Evolutionary conservation across 2,113 vertebrate genomes (phyloP).

Genomic region (Eubucco bourcierii): DNA sequence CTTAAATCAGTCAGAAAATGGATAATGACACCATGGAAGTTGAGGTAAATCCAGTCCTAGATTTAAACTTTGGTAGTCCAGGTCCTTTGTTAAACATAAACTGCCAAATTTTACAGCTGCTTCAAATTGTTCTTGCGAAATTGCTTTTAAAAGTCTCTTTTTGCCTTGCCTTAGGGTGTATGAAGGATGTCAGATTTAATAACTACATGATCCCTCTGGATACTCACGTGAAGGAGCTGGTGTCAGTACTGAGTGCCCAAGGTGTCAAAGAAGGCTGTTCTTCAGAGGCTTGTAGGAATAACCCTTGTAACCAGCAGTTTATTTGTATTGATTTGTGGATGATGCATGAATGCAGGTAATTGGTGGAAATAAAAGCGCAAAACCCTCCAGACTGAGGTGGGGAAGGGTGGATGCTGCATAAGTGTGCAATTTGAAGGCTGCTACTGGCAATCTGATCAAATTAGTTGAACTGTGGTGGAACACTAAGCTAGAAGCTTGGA

Average conservation of each 20-base stretch:
- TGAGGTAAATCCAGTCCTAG: neutral
- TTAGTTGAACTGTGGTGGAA: neutral
- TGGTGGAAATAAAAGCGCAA: neutral
- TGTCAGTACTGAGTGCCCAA: conserved; percentile 80
- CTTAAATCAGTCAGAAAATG: neutral
- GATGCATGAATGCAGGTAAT: conserved; percentile 88
- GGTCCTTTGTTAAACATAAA: neutral
- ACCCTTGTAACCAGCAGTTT: conserved; percentile 83
- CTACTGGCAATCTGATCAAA: neutral
- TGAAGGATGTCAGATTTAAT: conserved; percentile 86
- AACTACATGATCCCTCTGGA: conserved; percentile 84
- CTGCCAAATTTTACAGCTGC: neutral
- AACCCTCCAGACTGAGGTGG: neutral
- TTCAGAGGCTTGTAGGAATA: conserved; percentile 86
- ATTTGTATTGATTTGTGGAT: conserved; percentile 89
- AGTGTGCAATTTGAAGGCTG: neutral
- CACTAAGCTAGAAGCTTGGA: neutral
- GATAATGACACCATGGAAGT: neutral
- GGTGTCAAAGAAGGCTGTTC: conserved; percentile 81
- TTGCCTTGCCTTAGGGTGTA: conserved; percentile 79
- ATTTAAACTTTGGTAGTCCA: neutral
- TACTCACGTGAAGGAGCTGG: conserved; percentile 74
- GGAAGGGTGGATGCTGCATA: neutral
- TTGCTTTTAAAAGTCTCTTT: conserved; percentile 12
- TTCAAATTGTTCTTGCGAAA: conserved; percentile 8